Evolutionary conservation across 1,140 invertebrate genomes (phyloP), one percentile per base, ranked within the genome.

Genomic region (Drosophila pseudoobscura): DNA sequence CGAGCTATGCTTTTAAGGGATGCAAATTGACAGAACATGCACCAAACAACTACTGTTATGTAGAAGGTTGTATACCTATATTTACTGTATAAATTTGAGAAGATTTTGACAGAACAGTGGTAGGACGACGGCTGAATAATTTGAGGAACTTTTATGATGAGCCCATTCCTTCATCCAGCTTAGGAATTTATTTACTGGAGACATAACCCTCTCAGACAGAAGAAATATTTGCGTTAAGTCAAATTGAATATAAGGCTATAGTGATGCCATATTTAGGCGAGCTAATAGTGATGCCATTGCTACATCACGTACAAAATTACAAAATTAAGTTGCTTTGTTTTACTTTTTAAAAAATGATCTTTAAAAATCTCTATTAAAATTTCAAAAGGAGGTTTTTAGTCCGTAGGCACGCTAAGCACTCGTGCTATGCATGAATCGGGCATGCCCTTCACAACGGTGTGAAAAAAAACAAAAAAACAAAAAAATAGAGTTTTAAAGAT

Each of bases 331-430:
- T 43, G 41, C 41, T 26, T 13, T 43, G 9, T 43, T n/a, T 43
- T 43, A 43, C 7, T 8, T 11, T 43, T 7, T 13, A 0, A 0
- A 26, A 5, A 26, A 9, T 11, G 24, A 43, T 9, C 11, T 43
- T 4, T 43, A 13, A 43, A n/a, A 43, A n/a, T n/a, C 41, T 43
- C 41, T 43, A 43, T 9, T 43, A 13, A 7, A 43, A 43, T 43
- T 43, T 43, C 5, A 43, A 13, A 43, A 43, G 41, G 41, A 43
- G 41, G 41, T 43, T 43, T 43, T 43, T 43, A 43, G 41, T 43
- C 41, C 41, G 41, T 43, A 43, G 41, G 41, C 41, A 43, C 41
- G 41, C n/a, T 5, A 43, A n/a, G 41, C 41, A 6, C 41, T 43
- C 41, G n/a, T 43, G n/a, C 41, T 43, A n/a, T 9, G 41, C 11